Percentiles rank a stretch among this genome's conserved stretches.
Conservation (phyloP, 92 coral and sea anemone genomes). For the Palythoa grandiflora region DNA sequence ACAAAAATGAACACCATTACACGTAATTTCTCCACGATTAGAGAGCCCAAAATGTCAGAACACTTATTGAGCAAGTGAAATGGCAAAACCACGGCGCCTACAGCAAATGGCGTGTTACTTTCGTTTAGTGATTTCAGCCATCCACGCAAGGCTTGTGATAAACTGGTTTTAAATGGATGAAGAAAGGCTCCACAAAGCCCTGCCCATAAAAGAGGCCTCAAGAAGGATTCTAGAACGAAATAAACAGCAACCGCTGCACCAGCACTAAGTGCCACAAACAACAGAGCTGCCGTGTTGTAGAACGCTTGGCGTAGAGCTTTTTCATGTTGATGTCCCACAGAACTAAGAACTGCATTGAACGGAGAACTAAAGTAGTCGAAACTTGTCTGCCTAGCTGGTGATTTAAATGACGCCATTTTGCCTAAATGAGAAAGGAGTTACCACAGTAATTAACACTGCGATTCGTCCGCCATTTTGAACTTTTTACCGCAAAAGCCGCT, state of each 20-base stretch:
- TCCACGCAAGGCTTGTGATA: constrained; percentile 79
- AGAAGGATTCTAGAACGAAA: constrained; percentile 90
- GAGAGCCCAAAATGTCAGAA: constrained; percentile 86
- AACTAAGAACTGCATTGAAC: constrained; percentile 80
- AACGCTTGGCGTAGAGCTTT: constrained; percentile 90
- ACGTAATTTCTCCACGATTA: constrained; percentile 78
- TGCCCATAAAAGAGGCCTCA: constrained; percentile 98
- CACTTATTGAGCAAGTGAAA: constrained; percentile 84
- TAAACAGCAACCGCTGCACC: constrained; percentile 96
- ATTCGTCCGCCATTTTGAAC: constrained; percentile 48
- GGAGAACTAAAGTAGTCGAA: constrained; percentile 88
- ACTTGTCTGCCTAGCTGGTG: constrained; percentile 77
- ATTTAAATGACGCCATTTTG: constrained; percentile 75
- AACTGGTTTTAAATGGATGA: constrained; percentile 93
- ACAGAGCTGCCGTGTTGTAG: constrained; percentile 94
- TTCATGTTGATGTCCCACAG: constrained; percentile 84
- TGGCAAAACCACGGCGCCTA: constrained; percentile 88
- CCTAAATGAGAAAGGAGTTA: constrained; percentile 32
- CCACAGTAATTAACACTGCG: background rate
- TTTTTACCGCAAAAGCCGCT: constrained; percentile 33
- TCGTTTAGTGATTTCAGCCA: constrained; percentile 89
- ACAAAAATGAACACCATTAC: constrained; percentile 64
- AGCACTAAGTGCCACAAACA: constrained; percentile 85
- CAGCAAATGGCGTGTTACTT: constrained; percentile 86
- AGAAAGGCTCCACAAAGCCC: constrained; percentile 96